phyloP scores from a whole-genome alignment of 2,797 vertebrate species.

The Austrolebias charrua region DNA sequence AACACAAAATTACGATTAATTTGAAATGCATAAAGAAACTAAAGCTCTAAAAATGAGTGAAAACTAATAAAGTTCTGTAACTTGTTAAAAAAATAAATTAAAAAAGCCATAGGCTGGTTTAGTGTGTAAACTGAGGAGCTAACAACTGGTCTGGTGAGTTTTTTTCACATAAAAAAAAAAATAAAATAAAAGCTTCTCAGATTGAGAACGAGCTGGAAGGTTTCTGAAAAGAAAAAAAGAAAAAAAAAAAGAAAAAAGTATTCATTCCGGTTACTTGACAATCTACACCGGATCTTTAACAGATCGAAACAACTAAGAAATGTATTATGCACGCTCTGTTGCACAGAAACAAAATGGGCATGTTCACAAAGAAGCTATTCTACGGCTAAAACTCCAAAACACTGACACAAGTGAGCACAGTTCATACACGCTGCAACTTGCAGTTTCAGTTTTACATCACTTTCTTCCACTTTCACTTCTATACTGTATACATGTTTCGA shows the following conservation, averaged over 20 bases:
- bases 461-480: conserved; percentile 64
- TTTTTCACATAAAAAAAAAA: neutral
- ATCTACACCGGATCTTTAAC: neutral
- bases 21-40: neutral
- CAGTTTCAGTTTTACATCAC: conserved; percentile 44
- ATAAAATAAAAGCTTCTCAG: neutral
- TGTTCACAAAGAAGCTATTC: too few species aligned
- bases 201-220: neutral
- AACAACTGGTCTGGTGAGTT: conserved; percentile 34
- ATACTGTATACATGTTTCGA: neutral
- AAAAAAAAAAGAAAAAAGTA: neutral
- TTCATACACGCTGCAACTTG: neutral
- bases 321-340: neutral
- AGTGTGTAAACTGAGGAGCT: neutral
- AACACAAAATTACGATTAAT: neutral
- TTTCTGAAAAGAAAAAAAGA: neutral
- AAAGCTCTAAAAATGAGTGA: neutral
- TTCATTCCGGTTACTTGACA: neutral
- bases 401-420: neutral
- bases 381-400: neutral
- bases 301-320: neutral
- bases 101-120: neutral
- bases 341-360: neutral
- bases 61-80: neutral
- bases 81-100: neutral